Evolutionary conservation across 2,113 vertebrate species (phyloP), one percentile per base, ranked within the genome.

Genomic region (Ptychochromis oligacanthus): DNA sequence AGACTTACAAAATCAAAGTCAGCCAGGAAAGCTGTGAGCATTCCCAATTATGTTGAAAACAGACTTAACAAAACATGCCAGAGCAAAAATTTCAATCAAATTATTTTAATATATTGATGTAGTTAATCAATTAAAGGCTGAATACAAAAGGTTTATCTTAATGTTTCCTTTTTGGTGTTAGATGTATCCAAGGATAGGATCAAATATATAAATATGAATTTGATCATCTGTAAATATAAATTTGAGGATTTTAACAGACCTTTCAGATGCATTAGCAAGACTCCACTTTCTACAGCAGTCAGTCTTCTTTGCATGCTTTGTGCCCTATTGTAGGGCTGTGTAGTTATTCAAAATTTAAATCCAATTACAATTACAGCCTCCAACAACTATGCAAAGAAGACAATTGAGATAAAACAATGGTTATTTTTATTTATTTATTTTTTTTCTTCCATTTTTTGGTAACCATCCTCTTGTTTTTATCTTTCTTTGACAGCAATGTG

Each of bases 271-370:
- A 49, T 24, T 20, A 0, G 49, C 7, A 60, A 31, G 15, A 28
- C 26, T 59, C 57, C 4, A 7, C 13, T 59, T 17, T 59, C 40
- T 67, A 26, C 40, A 67, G 40, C 64, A 46, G 40, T 67, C 40
- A 67, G 0, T 0, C 64, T 28, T 3, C 65, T 70, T 49, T 28
- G 40, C 2, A 67, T 46, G 64, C 64, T 67, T 67, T 49, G 40
- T 0, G 1, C 9, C 22, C 2, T 49, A 22, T 40, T 18, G 40
- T 46, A 11, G 38, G 15, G 1, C 2, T 46, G 15, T 67, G 64
- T 17, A 40, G 22, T 49, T 67, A 49, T 49, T 18, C 64, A 12
- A 67, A 18, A 49, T 0, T 0, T 67, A 49, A 18, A 26, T 12
- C 22, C 1, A 67, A 18, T 18, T 24, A 65, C 43, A 43, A 24